These are phyloP conservation scores for Rhamphomyia laevipes DNA, from an alignment of 2,888 invertebrate species.

Conservation along the genomic window DNA sequence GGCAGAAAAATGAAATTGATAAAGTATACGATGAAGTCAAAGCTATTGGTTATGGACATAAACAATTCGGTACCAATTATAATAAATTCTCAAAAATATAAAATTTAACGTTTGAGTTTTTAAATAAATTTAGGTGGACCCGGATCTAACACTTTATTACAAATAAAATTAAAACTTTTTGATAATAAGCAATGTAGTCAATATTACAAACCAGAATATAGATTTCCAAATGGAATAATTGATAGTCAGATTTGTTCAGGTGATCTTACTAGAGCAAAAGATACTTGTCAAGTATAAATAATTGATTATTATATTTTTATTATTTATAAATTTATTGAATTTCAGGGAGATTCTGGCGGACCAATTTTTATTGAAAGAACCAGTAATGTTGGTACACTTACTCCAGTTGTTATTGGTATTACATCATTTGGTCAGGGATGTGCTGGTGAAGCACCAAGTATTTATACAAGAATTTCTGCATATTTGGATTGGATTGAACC, in stretches of 20 bases:
- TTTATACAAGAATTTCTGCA: constrained; percentile 20
- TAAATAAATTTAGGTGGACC: not conserved
- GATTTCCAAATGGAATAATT: constrained; percentile 18
- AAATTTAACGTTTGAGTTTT: not conserved
- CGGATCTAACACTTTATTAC: not conserved
- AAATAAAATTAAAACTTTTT: not conserved
- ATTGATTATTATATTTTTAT: not conserved
- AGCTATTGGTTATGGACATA: constrained; percentile 16
- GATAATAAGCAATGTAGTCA: not conserved
- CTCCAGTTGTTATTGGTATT: constrained; percentile 18
- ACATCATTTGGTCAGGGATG: constrained; percentile 23
- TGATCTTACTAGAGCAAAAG: constrained; percentile 19
- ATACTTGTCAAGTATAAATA: constrained; percentile 21
- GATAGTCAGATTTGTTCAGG: constrained; percentile 28
- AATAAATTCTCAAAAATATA: not conserved
- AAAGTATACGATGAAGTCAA: not conserved
- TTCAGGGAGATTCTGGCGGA: constrained; percentile 20
- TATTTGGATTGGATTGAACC: constrained; percentile 22
- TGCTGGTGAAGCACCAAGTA: constrained; percentile 18
- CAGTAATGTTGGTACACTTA: not conserved
- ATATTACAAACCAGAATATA: constrained; percentile 1
- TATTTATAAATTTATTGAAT: not conserved
- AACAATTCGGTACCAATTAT: not conserved
- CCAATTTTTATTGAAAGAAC: constrained; percentile 8
- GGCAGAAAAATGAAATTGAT: no score